These are phyloP conservation scores for Pseudorhombus dupliciocellatus DNA, from an alignment of 2,113 vertebrate species.

Conservation along the genomic window DNA sequence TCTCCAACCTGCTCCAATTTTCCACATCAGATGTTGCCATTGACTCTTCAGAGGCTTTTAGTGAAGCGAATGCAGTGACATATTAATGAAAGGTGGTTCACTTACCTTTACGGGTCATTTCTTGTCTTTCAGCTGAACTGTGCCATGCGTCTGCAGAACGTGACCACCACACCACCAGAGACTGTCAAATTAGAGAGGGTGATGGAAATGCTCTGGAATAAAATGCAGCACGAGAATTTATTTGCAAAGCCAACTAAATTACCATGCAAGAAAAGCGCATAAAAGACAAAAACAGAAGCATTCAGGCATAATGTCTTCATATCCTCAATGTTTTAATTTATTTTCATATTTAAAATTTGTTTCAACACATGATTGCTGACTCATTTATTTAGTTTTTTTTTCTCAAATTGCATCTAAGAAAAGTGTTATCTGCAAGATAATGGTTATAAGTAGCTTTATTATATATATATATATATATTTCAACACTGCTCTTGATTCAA, in stretches of 20 bases:
- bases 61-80: not conserved
- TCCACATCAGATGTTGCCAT: not conserved
- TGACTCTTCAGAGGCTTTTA: too few species aligned
- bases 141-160: rapidly evolving
- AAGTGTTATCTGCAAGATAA: not conserved
- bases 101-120: too few species aligned
- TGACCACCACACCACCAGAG: too few species aligned
- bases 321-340: slow-evolving; percentile 12
- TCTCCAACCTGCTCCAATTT: not conserved
- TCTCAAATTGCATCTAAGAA: not conserved
- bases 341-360: slow-evolving; percentile 12
- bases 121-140: slow-evolving; percentile 43
- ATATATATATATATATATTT: slow-evolving; percentile 44
- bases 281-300: too few species aligned
- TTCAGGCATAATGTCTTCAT: not conserved
- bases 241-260: too few species aligned
- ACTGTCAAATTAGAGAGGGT: too few species aligned
- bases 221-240: too few species aligned
- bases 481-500: slow-evolving; percentile 7
- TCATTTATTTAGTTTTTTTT: not conserved
- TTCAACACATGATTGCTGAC: too few species aligned
- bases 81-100: too few species aligned
- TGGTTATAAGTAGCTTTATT: too few species aligned
- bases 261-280: not conserved
- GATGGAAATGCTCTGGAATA: too few species aligned